Evolutionary conservation across 1,140 invertebrate species (phyloP).

Genomic region (Chelonus insularis): DNA sequence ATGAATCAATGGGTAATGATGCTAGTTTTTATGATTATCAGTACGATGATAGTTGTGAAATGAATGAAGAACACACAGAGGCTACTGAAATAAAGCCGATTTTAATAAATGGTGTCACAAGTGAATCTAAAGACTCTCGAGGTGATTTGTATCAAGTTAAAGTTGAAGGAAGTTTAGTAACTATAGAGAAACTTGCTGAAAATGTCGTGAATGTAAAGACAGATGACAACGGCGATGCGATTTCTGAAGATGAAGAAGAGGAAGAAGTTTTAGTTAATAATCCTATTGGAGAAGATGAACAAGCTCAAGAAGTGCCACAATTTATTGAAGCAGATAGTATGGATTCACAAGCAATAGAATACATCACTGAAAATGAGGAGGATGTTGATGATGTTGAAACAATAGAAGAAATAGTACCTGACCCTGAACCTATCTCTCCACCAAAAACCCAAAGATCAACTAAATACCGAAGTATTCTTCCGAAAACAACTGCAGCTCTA

Average conservation of each 20-base stretch:
- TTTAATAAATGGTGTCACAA: constrained; percentile 32
- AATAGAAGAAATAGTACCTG: background rate
- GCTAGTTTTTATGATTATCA: constrained; percentile 28
- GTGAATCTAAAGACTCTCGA: background rate
- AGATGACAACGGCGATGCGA: background rate
- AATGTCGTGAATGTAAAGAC: constrained; percentile 1
- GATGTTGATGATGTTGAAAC: constrained; percentile 24
- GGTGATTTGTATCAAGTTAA: constrained; percentile 46
- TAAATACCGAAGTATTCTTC: background rate
- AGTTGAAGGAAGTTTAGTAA: constrained; percentile 40
- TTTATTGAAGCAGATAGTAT: background rate
- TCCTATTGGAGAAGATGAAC: background rate
- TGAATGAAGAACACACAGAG: constrained; percentile 6
- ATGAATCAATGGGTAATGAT: constrained; percentile 19
- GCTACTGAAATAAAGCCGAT: constrained; percentile 32
- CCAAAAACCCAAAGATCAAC: too few species aligned
- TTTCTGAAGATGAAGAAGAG: background rate
- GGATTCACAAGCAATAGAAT: background rate
- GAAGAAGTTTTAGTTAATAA: background rate
- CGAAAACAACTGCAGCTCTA: constrained; percentile 28
- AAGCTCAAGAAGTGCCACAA: constrained; percentile 8
- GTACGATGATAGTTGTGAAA: constrained; percentile 6
- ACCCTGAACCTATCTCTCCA: background rate
- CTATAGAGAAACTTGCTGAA: constrained; percentile 41
- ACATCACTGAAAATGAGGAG: constrained; percentile 32